Evolutionary conservation across 2,113 vertebrate genomes (phyloP), one percentile per base, ranked within the genome.

Genomic region (Gasterosteus aculeatus): DNA sequence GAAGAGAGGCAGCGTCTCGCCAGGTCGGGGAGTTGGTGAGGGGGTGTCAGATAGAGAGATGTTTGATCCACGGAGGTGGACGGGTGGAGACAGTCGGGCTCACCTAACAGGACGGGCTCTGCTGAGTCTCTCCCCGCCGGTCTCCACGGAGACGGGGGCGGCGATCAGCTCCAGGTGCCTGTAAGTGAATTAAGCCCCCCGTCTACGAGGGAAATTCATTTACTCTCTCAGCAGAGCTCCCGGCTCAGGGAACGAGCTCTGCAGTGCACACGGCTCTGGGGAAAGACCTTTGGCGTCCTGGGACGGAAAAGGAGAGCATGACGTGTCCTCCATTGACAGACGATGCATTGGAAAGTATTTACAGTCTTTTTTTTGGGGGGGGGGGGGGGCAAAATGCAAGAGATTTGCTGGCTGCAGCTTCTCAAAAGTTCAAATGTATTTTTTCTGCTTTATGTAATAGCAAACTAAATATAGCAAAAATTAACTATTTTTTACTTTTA

Each of bases 171-270:
- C 81, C 64, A 35, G 66, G 76, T 12, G 75, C 69, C 31, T 71
- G 46, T 74, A 80, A 82, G 72, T 83, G 68, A 74, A 88, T 86
- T 80, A 80, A 84, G 80, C 60, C 66, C 39, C 64, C 41, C 63
- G 75, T 87, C 75, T 38, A 70, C 14, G 35, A 56, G 68, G 77
- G 63, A 83, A 85, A 87, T 85, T 60, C 54, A 87, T 88, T 83
- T 77, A 81, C 81, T 85, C 79, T 81, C 61, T 64, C 51, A 57
- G 71, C 10, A 44, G 77, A 64, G 51, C 72, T 87, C 74, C 72
- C 6, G 6, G 71, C 60, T 80, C 51, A 67, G 3, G 78, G 63
- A n/a, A 49, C 60, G 39, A 79, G 69, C 11, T 14, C 70, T 33
- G 60, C 54, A 69, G 46, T 18, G 7, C 5, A 53, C 49, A 53